phyloP scores from a whole-genome alignment of 2,113 vertebrate species.

The Lagopus muta region DNA sequence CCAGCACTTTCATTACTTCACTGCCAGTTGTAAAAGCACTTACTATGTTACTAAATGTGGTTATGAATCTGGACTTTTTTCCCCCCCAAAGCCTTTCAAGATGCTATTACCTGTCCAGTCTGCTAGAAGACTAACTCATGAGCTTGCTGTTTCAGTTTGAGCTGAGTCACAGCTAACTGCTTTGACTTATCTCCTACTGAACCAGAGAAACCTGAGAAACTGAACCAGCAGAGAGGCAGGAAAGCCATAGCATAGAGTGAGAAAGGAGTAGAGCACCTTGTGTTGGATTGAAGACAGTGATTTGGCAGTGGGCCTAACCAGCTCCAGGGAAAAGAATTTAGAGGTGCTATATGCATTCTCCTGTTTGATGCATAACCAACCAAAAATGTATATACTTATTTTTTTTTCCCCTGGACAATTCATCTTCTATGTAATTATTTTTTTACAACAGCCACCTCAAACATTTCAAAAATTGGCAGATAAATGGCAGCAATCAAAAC shows the following conservation, averaged over 20 bases:
- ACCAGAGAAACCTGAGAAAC: neutral
- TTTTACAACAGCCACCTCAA: neutral
- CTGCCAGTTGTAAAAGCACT: neutral
- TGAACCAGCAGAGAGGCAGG: neutral
- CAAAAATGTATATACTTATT: neutral
- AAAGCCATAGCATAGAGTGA: neutral
- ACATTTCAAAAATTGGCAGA: neutral
- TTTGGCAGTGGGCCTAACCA: accelerated
- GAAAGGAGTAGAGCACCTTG: neutral
- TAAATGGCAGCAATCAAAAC: conserved; percentile 7
- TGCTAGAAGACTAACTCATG: neutral
- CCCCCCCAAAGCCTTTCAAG: neutral
- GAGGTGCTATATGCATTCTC: accelerated
- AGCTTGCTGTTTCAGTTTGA: neutral
- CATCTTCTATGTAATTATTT: neutral
- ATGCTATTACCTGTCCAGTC: neutral
- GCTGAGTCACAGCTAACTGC: neutral
- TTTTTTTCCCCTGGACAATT: neutral
- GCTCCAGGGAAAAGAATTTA: neutral
- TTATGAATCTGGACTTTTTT: neutral
- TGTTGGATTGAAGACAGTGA: neutral
- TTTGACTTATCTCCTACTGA: accelerated
- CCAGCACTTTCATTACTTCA: accelerated
- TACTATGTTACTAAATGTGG: neutral
- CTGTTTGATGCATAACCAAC: accelerated